phyloP scores from a whole-genome alignment of 2,888 invertebrate genomes.

The Xestia sexstrigata region DNA sequence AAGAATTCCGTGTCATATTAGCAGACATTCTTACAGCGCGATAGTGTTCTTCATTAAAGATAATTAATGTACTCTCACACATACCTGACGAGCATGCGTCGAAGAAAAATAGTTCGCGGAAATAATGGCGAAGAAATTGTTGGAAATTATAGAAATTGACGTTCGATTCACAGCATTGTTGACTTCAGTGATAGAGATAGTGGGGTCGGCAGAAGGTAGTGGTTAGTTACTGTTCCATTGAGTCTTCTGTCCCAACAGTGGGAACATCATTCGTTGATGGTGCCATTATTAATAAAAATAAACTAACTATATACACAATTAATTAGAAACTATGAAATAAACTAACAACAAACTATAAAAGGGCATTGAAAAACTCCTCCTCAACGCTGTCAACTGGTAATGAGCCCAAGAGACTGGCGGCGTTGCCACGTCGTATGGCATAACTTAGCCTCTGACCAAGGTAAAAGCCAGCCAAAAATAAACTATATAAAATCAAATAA shows the following conservation, averaged over 20 bases:
- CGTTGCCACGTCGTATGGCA: no score
- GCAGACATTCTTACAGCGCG: constrained; percentile 16
- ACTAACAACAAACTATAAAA: no score
- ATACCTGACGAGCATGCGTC: constrained; percentile 23
- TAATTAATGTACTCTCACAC: constrained; percentile 49
- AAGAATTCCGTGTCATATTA: background rate
- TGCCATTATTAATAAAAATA: no score
- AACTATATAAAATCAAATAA: background rate
- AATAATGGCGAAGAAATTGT: constrained; percentile 56
- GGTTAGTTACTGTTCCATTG: background rate
- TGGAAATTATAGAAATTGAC: constrained; percentile 60
- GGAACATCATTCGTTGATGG: background rate
- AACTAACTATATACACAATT: no score
- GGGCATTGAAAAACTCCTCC: no score
- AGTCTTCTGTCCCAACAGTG: background rate
- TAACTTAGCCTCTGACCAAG: no score
- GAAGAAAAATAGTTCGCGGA: constrained; percentile 58
- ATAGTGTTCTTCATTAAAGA: constrained; percentile 38
- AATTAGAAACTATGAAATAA: no score
- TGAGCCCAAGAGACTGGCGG: no score
- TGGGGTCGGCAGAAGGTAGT: background rate
- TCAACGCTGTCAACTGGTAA: no score
- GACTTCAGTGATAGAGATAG: background rate
- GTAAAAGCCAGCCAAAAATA: no score
- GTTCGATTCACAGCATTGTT: constrained; percentile 62